Percentiles rank a stretch among this genome's conserved stretches.
These are phyloP conservation scores for Tachypleus tridentatus DNA, from an alignment of 1,140 invertebrate species.

Conservation along the genomic window DNA sequence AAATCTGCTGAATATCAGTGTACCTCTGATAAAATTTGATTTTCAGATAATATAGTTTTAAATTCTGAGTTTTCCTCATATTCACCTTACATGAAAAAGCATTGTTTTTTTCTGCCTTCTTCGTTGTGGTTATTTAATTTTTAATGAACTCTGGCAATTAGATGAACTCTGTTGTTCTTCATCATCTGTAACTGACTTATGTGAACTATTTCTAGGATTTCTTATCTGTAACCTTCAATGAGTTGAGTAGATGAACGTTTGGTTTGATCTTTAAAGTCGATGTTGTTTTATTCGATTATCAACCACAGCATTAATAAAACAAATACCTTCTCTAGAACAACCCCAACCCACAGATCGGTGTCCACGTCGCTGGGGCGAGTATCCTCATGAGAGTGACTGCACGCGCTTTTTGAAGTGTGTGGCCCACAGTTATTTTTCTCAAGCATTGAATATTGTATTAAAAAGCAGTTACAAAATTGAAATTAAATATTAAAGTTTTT, in stretches of 20 bases:
- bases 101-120: too few species aligned
- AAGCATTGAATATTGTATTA: too few species aligned
- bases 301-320: background rate
- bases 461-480: too few species aligned
- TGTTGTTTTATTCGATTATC: background rate
- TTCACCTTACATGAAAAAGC: too few species aligned
- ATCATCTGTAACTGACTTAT: background rate
- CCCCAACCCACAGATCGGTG: slow-evolving; percentile 17
- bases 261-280: background rate
- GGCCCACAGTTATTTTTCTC: slow-evolving; percentile 24
- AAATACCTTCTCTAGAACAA: slow-evolving; percentile 10
- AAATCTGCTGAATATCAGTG: too few species aligned
- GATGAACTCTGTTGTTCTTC: background rate
- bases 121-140: too few species aligned
- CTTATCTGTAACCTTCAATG: background rate
- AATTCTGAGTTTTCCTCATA: too few species aligned
- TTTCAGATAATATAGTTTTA: too few species aligned
- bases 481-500: too few species aligned
- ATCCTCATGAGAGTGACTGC: slow-evolving; percentile 68
- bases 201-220: background rate
- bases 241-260: background rate
- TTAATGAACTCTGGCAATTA: too few species aligned
- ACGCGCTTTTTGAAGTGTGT: slow-evolving; percentile 79
- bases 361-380: slow-evolving; percentile 74
- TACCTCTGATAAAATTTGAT: too few species aligned